Base-by-base conservation (phyloP, 1,140 invertebrate species). In the Neotoxoptera formosana region DNA sequence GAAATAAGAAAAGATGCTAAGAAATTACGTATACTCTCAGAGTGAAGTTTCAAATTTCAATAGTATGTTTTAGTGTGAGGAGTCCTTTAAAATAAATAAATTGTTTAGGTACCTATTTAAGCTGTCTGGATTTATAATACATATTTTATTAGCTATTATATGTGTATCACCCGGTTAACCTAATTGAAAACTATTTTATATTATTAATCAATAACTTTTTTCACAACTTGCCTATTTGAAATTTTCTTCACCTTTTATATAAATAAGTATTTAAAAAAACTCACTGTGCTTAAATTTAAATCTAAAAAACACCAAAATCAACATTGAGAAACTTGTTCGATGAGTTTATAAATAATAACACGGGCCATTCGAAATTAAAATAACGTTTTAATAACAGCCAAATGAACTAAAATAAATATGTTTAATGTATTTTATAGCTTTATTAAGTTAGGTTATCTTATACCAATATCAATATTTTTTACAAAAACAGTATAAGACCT, bases 151-250 rank as follows among this genome's bases (percentile, higher is more conserved):
- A 11, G 30, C 14, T 67, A 45, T 67, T n/a, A 9, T 0, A 45
- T 45, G 14, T 25, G 11, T 45, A 21, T 90, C 25, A 9, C 30
- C 8, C 23, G 2, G 36, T 90, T 25, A 56, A 14, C 6, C 23
- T 56, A 25, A 90, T 60, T 90, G 89, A 90, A 67, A 90, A 90
- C 36, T 90, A n/a, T n/a, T 90, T 90, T 90, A 41, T 60, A 41
- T 41, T 90, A 8, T 89, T 56, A 8, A n/a, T 34, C 53, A 21
- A 56, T 56, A 89, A 89, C 34, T 53, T 89, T 88, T 53, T 89
- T 25, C 7, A 14, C 30, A 34, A 51, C n/a, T 36, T 8, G 11
- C 23, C 48, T 56, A 8, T 20, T 17, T 48, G 23, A 87, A 87
- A 87, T 53, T 53, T 8, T 0, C 20, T 89, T 53, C 34, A 88